Evolutionary conservation across 2,888 invertebrate genomes (phyloP).

Genomic region (Ctenicera cuprea): DNA sequence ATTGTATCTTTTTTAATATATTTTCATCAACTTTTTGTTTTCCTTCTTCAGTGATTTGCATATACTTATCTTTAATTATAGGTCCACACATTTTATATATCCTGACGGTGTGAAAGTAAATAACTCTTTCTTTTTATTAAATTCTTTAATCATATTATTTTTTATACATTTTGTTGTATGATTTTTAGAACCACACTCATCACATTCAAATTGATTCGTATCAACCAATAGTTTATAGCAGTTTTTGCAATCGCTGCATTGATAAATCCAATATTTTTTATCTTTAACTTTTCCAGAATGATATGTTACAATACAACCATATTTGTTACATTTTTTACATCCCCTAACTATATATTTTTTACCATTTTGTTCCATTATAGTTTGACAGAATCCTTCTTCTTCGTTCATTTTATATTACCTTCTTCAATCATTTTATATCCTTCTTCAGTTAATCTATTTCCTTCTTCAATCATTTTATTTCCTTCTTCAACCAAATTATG

Average conservation of each 20-base stretch:
- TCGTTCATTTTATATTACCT: slow-evolving; percentile 24
- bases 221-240: too few relatives aligned
- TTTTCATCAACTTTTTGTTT: too few relatives aligned
- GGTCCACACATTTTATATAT: too few relatives aligned
- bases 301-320: too few relatives aligned
- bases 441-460: background rate
- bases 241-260: slow-evolving; percentile 42
- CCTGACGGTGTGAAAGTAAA: too few relatives aligned
- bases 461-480: slow-evolving; percentile 23
- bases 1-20: slow-evolving; percentile 48
- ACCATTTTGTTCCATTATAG: slow-evolving; percentile 27
- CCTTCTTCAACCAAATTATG: slow-evolving; percentile 17
- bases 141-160: too few relatives aligned
- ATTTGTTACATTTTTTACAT: too few relatives aligned
- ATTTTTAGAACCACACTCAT: slow-evolving; percentile 53
- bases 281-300: background rate
- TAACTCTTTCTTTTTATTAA: too few relatives aligned
- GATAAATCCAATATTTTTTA: background rate
- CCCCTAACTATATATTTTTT: slow-evolving; percentile 4
- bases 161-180: too few relatives aligned
- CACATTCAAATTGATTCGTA: too few relatives aligned
- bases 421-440: background rate
- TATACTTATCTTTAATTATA: too few relatives aligned
- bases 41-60: too few relatives aligned
- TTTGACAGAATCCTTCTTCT: slow-evolving; percentile 39